Evolutionary conservation across 2,113 vertebrate genomes (phyloP), one percentile per base, ranked within the genome.

Genomic region (Lutjanus erythropterus): DNA sequence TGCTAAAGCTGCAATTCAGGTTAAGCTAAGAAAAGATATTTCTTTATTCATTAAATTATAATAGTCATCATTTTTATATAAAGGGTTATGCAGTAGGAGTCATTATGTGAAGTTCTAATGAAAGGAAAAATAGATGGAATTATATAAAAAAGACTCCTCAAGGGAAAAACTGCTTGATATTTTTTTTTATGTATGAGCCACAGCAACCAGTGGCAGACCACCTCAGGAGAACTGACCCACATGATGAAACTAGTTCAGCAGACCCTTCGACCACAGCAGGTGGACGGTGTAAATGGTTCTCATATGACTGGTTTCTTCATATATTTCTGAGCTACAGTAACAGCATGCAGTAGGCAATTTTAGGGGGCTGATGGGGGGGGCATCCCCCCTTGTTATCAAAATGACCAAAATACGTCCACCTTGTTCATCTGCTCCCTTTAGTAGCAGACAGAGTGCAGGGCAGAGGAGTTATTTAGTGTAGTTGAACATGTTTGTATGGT

Each of bases 1-100:
- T 62, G 25, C 15, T 46, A 49, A 82, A 80, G 46, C 68, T 71
- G 58, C 42, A 33, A 27, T 33, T 83, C 69, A 64, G 50, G 35
- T 77, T 14, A 64, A 77, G 59, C 60, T 2, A 35, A 79, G 31
- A 75, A 78, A 67, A 53, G 5, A 41, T 18, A 8, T 27, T 10
- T 72, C 3, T 59, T 62, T 76, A 37, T 49, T 59, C 31, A 53
- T 69, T 1, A 19, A 35, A 56, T 37, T 50, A 65, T 23, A 70
- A 60, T 39, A 53, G 71, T 62, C 9, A 55, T 15, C 6, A 29
- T 25, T 58, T 56, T 42, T 58, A 55, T 16, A 42, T 27, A 21
- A 27, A 27, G 18, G 18, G 35, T 47, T 53, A 31, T 72, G 29
- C 39, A 53, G 19, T 10, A 49, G 25, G 12, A 35, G 23, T 82